Base-by-base conservation (phyloP, 2,113 vertebrate species). In the Tragelaphus buxtoni region DNA sequence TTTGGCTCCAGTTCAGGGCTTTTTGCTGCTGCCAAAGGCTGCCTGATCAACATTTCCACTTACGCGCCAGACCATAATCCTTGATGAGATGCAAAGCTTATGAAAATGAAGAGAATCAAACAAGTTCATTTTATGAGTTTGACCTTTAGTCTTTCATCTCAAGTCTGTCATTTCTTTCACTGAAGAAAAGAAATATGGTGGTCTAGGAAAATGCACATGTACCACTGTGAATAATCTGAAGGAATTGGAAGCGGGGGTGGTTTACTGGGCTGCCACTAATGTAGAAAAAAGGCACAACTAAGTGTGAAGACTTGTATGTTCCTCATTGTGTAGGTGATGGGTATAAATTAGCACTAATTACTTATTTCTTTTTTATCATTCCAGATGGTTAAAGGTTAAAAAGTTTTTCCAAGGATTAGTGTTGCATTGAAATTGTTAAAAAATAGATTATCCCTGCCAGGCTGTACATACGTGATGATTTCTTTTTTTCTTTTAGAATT, bases 401-500 rank as follows among this genome's bases (percentile, higher is more conserved):
- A 98, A 98, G 98, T 96, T 98, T 97, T 97, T 84, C 98, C 98
- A 98, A 98, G 96, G 98, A 98, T 98, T 98, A 98, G 98, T 98
- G 51, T 97, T 97, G 89, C 97, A 98, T 95, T 98, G 97, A 98
- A 95, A 97, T 95, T 93, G 87, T 94, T 95, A 82, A 95, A 85
- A 96, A 91, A 84, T 86, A 95, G 95, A 88, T 97, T 95, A 82
- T 92, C 91, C n/a, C 13, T 96, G 94, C 88, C 92, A 97, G 84
- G 61, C 92, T 96, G 60, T 63, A 47, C 88, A 53, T 96, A 88
- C 9, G 5, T 76, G 95, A 97, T 97, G 97, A 92, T 98, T 98
- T 98, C 97, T 69, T 98, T 97, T 95, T 95, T 97, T 97, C 97
- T 97, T 98, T 81, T 98, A 99, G 99, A 99, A 95, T 99, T 99